These are phyloP conservation scores for Caenorhabditis sp. DNA, from an alignment of 2,888 invertebrate genomes.

Conservation along the genomic window DNA sequence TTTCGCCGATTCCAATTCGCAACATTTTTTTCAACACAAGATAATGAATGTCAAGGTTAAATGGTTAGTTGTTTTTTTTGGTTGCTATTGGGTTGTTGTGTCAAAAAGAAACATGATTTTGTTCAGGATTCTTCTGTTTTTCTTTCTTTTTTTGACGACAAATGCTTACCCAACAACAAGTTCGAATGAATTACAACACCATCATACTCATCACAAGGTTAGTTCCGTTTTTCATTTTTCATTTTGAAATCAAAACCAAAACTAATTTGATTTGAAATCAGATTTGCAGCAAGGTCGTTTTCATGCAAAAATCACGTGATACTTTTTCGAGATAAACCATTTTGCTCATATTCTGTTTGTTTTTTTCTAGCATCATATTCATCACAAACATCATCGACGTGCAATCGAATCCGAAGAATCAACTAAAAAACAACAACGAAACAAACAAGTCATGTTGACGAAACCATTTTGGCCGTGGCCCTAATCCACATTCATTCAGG, in stretches of 20 bases:
- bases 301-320: slow-evolving; percentile 1
- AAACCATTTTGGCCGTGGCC: slow-evolving; percentile 66
- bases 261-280: background rate
- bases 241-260: background rate
- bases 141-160: background rate
- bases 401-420: slow-evolving; percentile 50
- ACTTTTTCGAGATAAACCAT: slow-evolving; percentile 6
- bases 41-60: slow-evolving; percentile 14
- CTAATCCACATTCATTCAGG: slow-evolving; percentile 12
- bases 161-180: background rate
- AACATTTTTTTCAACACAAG: slow-evolving; percentile 8
- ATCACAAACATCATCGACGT: slow-evolving; percentile 48
- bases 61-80: background rate
- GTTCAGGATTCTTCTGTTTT: slow-evolving; percentile 1
- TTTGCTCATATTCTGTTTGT: background rate
- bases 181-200: background rate
- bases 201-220: slow-evolving; percentile 38
- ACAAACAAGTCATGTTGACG: slow-evolving; percentile 60
- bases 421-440: slow-evolving; percentile 40
- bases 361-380: slow-evolving; percentile 49
- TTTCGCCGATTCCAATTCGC: slow-evolving; percentile 4
- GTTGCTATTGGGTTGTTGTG: background rate
- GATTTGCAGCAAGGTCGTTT: background rate
- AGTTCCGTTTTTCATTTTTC: background rate
- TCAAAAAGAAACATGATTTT: background rate